phyloP scores from a whole-genome alignment of 2,113 vertebrate species.

The Microcebus griseorufus region DNA sequence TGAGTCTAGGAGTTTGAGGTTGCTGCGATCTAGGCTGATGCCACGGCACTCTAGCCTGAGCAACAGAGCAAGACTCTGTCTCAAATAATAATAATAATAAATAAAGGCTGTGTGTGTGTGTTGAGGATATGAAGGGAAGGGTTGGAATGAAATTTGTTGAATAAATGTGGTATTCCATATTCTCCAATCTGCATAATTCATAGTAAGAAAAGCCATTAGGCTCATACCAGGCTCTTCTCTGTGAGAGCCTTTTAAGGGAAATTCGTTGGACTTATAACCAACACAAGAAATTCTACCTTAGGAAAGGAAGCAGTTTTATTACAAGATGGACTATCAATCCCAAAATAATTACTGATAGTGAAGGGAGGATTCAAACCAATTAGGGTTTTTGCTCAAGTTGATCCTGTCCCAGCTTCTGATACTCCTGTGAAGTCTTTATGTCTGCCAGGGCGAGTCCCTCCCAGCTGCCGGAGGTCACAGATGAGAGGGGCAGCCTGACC shows the following conservation, averaged over 20 bases:
- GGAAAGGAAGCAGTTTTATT: constrained; percentile 44
- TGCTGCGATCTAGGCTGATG: too few species aligned
- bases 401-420: constrained; percentile 69
- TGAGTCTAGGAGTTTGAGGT: too few species aligned
- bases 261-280: constrained; percentile 35
- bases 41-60: too few species aligned
- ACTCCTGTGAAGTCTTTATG: constrained; percentile 77
- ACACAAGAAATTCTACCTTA: constrained; percentile 58
- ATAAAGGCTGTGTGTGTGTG: neutral
- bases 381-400: constrained; percentile 68
- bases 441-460: constrained; percentile 78
- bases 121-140: neutral
- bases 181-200: constrained; percentile 8
- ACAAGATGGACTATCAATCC: constrained; percentile 25
- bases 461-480: constrained; percentile 81
- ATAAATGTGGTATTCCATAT: neutral
- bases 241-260: neutral
- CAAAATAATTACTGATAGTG: constrained; percentile 57
- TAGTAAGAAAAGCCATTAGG: neutral
- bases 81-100: neutral
- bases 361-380: constrained; percentile 70
- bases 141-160: neutral
- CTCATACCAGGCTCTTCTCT: neutral
- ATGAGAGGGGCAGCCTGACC: constrained; percentile 81
- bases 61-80: too few species aligned